phyloP scores from a whole-genome alignment of 2,797 vertebrate genomes.

The Eleutherodactylus coqui region DNA sequence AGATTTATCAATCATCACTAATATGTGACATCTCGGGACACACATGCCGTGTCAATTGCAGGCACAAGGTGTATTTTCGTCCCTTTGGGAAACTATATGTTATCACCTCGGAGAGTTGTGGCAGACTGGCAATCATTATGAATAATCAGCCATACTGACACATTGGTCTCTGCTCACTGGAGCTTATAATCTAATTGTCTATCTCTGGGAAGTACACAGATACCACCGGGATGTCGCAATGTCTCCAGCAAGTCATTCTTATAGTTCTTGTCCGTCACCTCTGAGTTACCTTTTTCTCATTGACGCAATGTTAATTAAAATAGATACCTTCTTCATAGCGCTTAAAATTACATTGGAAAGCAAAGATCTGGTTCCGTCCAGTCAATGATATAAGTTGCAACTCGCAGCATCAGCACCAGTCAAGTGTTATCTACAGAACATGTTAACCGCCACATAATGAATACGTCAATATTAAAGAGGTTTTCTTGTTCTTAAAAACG shows the following conservation, averaged over 20 bases:
- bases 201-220: background rate
- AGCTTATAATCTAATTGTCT: constrained; percentile 19
- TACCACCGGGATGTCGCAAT: background rate
- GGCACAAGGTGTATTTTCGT: background rate
- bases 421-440: background rate
- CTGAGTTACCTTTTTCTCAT: constrained; percentile 4
- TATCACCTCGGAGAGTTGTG: constrained; percentile 7
- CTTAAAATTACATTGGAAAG: constrained; percentile 3
- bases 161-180: constrained; percentile 19
- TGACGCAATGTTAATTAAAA: constrained; percentile 26
- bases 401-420: background rate
- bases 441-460: background rate
- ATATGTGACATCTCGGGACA: background rate
- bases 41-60: constrained; percentile 9
- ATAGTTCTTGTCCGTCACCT: constrained; percentile 1
- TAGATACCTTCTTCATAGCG: background rate
- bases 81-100: background rate
- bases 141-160: constrained; percentile 8
- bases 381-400: too few species aligned
- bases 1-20: background rate
- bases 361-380: background rate
- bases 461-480: too few species aligned
- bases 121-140: constrained; percentile 20
- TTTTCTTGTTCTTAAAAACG: too few species aligned
- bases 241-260: constrained; percentile 4